Evolutionary conservation across 2,113 vertebrate genomes (phyloP).

Genomic region (Mesoclemmys tuberculata): DNA sequence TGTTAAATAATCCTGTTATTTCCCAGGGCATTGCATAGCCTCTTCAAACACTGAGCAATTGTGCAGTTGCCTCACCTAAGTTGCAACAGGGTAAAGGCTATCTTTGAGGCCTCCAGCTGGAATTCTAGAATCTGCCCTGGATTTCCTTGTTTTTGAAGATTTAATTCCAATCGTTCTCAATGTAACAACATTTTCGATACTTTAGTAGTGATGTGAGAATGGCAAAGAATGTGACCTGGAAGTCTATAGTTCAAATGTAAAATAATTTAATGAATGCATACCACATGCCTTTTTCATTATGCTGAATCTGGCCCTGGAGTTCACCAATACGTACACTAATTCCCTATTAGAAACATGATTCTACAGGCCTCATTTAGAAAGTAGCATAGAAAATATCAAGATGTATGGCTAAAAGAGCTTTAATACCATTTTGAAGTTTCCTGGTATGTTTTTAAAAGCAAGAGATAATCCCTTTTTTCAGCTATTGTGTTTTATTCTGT

Average conservation of each 20-base stretch:
- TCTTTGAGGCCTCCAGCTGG: background rate
- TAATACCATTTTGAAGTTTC: constrained; percentile 73
- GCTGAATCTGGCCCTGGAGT: constrained; percentile 65
- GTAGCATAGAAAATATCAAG: constrained; percentile 43
- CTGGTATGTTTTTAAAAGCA: constrained; percentile 73
- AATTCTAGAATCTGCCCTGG: background rate
- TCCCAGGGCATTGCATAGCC: background rate
- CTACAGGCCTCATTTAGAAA: constrained; percentile 72
- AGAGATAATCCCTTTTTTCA: constrained; percentile 75
- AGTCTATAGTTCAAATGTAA: constrained; percentile 75
- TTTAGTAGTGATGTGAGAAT: constrained; percentile 34
- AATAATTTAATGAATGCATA: constrained; percentile 77
- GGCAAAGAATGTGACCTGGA: constrained; percentile 66
- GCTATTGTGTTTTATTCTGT: constrained; percentile 78
- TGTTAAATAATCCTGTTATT: background rate
- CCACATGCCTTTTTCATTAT: constrained; percentile 74
- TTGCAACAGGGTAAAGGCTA: background rate
- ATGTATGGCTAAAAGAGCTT: constrained; percentile 66
- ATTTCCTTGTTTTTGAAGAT: background rate
- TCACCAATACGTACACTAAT: constrained; percentile 71
- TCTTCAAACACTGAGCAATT: rapidly evolving
- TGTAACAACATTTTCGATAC: constrained; percentile 25
- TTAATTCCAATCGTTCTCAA: constrained; percentile 39
- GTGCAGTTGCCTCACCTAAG: background rate
- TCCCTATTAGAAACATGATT: constrained; percentile 75